These are phyloP conservation scores for Podargus strigoides DNA, from an alignment of 2,797 vertebrate genomes.

Conservation along the genomic window DNA sequence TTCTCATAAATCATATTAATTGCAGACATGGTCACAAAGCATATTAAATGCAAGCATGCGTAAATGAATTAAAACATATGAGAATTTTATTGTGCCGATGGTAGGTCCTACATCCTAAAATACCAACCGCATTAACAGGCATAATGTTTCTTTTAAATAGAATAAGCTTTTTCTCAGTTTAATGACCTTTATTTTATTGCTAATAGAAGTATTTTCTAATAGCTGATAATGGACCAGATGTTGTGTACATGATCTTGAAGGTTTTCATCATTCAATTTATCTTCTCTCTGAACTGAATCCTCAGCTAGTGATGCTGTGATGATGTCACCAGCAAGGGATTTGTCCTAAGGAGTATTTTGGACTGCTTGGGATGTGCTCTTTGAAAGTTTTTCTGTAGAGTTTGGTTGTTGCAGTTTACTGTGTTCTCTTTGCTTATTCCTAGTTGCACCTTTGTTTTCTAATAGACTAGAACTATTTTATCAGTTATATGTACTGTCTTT, in stretches of 20 bases:
- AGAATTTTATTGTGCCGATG: constrained; percentile 70
- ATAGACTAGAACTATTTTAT: neutral
- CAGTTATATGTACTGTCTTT: neutral
- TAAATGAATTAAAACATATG: constrained; percentile 83
- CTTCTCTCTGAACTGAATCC: neutral
- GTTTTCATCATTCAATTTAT: neutral
- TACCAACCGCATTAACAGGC: constrained; percentile 10
- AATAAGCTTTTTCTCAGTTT: neutral
- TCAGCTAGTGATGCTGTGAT: neutral
- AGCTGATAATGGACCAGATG: constrained; percentile 17
- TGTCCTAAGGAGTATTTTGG: neutral
- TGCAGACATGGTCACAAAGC: constrained; percentile 74
- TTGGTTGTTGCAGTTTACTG: neutral
- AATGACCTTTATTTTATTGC: constrained; percentile 22
- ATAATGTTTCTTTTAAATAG: constrained; percentile 40
- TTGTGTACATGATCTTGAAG: neutral
- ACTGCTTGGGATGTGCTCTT: neutral
- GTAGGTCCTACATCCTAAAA: constrained; percentile 52
- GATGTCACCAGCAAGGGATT: neutral
- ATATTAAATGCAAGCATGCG: constrained; percentile 77
- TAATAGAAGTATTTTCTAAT: neutral
- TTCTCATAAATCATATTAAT: constrained; percentile 79
- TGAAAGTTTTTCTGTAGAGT: neutral
- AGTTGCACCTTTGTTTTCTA: neutral
- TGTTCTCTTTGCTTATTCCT: neutral